Evolutionary conservation across 2,888 invertebrate genomes (phyloP), one percentile per base, ranked within the genome.

Genomic region (Cosmia trapezina): DNA sequence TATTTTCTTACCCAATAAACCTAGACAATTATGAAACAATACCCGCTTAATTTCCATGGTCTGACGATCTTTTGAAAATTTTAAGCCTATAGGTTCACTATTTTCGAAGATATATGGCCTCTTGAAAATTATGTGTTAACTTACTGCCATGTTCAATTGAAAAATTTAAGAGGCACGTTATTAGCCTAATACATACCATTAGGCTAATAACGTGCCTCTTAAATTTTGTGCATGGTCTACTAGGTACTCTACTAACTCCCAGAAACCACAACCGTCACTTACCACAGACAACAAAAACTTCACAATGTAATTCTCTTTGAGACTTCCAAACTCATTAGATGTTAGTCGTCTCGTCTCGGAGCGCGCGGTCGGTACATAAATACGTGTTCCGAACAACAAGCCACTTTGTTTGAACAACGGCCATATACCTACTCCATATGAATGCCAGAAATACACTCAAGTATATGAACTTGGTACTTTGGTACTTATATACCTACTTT

Each of bases 271-370:
- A 72, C 33, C 45, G 62, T 62, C 49, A 60, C 43, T 68, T 57
- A 60, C 60, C 67, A 75, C 76, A 73, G 65, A 63, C 76, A 81
- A 85, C 84, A 83, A 84, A 88, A 89, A 87, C 84, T 86, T 85
- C 59, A 78, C 81, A 63, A 65, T 76, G 76, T 88, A 88, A 90
- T 88, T 88, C 87, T 85, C 86, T 88, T 87, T 83, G 80, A 80
- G 87, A 88, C 87, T 86, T 83, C 81, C 83, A 78, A 91, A 92
- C 93, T 92, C 92, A 91, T 92, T 92, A 92, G 86, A 81, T 79
- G 85, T 80, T 84, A 81, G 75, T 84, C 86, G 88, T 83, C 85
- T 83, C 76, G 82, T 71, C 78, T 82, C 64, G 49, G 49, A 53
- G 82, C 72, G 68, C 78, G 87, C 86, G 86, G 86, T 86, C 80